Evolutionary conservation across 2,888 invertebrate species (phyloP), one percentile per base, ranked within the genome.

Genomic region (Rhagonycha lutea): DNA sequence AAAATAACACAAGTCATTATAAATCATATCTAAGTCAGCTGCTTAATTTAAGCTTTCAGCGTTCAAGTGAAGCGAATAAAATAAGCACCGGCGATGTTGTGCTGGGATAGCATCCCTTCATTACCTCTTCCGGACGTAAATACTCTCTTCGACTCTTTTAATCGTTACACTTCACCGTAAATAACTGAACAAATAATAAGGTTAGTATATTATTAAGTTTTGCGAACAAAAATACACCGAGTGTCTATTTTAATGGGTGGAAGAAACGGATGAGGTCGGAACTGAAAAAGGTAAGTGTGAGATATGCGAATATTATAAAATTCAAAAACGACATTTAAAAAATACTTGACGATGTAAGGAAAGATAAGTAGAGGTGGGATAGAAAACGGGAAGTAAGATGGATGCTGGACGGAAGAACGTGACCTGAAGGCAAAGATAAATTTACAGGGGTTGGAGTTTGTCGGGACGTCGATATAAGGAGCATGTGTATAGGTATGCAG

Each of bases 21-120:
- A 85, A 85, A 85, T 85, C 85, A 85, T 85, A 84, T 84, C 83
- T 81, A 81, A 83, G 85, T 85, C 85, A 85, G 85, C 85, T 85
- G 85, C 82, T 82, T 80, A 81, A 79, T 80, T 82, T 75, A 81
- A 82, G 83, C 84, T 84, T 84, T 85, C 83, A 84, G 77, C 83
- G 80, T 82, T 82, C 81, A 83, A 84, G 84, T 83, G 83, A 82
- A 79, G 82, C 83, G 80, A 79, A 80, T 80, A 80, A 82, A 76
- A 76, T 32, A 32, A 32, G 32, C 77, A 70, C 78, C 79, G 80
- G 78, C 83, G 84, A 84, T 84, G 83, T 83, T 78, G 79, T 80
- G 82, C 80, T 81, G 75, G 81, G 84, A 85, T 85, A 85, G 83
- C 83, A 82, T 83, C 82, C 83, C 84, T 82, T 84, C 85, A 84